These are phyloP conservation scores for Anolis carolinensis DNA, from an alignment of 2,113 vertebrate genomes.

Conservation along the genomic window DNA sequence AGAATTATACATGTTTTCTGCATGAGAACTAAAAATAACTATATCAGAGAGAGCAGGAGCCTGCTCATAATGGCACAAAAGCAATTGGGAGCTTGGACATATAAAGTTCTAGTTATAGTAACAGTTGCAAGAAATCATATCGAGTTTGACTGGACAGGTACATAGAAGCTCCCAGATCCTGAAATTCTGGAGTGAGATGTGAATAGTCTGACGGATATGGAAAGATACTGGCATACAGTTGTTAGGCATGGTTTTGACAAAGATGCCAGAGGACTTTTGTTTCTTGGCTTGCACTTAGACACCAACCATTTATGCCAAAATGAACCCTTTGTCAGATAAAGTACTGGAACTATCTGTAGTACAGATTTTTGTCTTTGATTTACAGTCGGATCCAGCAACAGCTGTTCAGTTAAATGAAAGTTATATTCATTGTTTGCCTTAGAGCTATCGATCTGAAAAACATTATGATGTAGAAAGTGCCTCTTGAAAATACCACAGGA, in stretches of 20 bases:
- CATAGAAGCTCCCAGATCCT: not conserved
- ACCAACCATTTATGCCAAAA: not conserved
- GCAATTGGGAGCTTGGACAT: not conserved
- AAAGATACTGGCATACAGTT: not conserved
- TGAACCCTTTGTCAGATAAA: not conserved
- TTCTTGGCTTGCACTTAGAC: not conserved
- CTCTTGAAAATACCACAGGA: not conserved
- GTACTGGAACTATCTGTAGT: not conserved
- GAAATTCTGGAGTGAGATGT: not conserved
- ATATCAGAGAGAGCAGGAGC: not conserved
- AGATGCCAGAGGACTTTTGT: not conserved
- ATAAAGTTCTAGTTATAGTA: not conserved
- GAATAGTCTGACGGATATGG: not conserved
- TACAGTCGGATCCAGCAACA: not conserved
- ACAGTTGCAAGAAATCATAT: not conserved
- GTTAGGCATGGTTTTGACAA: not conserved
- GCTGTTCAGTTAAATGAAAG: not conserved
- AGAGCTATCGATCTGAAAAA: not conserved
- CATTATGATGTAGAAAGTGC: not conserved
- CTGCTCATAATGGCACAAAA: not conserved
- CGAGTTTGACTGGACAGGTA: too few species aligned
- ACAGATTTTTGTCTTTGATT: constrained; percentile 5
- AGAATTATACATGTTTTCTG: not conserved
- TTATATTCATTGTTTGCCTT: not conserved
- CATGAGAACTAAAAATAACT: too few species aligned